Percentiles rank a stretch among this genome's conserved stretches.
Conservation (phyloP, 92 coral and sea anemone genomes). For the Paramuricea clavata region DNA sequence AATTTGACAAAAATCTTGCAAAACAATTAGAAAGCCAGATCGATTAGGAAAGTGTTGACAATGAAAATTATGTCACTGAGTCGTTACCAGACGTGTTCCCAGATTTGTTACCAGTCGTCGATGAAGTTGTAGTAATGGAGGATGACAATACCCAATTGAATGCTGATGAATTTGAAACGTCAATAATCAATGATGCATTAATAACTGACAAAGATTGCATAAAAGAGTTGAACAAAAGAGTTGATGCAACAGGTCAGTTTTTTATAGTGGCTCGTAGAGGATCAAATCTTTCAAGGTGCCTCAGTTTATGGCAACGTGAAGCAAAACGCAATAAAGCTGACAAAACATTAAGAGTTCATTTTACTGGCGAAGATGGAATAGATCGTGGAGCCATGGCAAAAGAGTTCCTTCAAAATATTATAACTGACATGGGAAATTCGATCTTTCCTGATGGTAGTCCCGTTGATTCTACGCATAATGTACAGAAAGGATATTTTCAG, state of each 20-base stretch:
- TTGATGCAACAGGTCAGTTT: conserved; percentile 8
- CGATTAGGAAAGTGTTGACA: not conserved
- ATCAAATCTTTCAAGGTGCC: conserved; percentile 5
- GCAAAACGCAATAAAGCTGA: conserved; percentile 14
- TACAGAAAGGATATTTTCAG: conserved; percentile 45
- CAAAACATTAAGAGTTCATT: conserved; percentile 51
- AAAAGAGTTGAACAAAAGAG: not conserved
- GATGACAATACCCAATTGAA: not conserved
- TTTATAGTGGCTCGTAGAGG: conserved; percentile 7
- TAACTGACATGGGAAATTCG: conserved; percentile 26
- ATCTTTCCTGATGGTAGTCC: conserved; percentile 59
- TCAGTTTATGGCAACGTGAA: conserved; percentile 4
- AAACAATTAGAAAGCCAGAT: not conserved
- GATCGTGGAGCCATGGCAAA: conserved; percentile 58
- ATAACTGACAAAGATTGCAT: not conserved
- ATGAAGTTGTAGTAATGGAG: not conserved
- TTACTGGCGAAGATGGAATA: conserved; percentile 48
- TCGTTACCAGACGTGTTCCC: not conserved
- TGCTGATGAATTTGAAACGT: not conserved
- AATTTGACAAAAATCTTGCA: not conserved
- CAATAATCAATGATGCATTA: not conserved
- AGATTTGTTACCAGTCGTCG: no score
- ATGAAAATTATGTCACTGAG: conserved; percentile 3
- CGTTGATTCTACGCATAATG: conserved; percentile 29
- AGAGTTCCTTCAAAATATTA: conserved; percentile 15